phyloP scores from a whole-genome alignment of 2,888 invertebrate genomes.

The Tetragonisca angustula region DNA sequence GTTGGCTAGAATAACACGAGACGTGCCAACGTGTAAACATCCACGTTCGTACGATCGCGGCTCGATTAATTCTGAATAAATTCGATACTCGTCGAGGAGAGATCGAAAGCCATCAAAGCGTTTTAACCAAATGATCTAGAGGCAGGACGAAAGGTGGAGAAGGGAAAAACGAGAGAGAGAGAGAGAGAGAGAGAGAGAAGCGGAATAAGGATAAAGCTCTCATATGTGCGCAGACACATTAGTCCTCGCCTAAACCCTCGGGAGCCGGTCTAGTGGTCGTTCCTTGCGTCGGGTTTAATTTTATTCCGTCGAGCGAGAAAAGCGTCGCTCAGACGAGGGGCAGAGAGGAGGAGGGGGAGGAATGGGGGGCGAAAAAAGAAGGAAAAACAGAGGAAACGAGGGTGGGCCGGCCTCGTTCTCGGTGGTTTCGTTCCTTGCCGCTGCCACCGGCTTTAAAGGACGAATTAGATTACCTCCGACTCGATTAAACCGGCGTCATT shows the following conservation, averaged over 20 bases:
- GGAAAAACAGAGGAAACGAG: constrained; percentile 61
- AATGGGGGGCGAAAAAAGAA: constrained; percentile 22
- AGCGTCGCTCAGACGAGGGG: constrained; percentile 34
- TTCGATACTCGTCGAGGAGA: not conserved
- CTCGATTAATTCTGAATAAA: not conserved
- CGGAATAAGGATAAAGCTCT: constrained; percentile 36
- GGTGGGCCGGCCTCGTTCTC: constrained; percentile 56
- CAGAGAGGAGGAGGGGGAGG: no score
- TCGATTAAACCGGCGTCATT: constrained; percentile 72
- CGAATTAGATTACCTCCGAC: constrained; percentile 74
- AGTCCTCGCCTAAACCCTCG: constrained; percentile 38
- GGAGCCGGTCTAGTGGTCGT: constrained; percentile 36
- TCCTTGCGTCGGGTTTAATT: constrained; percentile 70
- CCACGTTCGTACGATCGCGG: not conserved
- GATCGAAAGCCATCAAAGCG: constrained; percentile 17
- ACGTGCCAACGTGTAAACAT: not conserved
- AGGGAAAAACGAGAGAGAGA: not conserved
- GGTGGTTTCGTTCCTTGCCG: constrained; percentile 69
- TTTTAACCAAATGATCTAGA: not conserved
- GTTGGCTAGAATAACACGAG: not conserved
- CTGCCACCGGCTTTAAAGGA: constrained; percentile 64
- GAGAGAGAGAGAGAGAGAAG: not conserved
- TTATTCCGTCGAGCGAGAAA: constrained; percentile 73
- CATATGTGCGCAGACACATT: constrained; percentile 50
- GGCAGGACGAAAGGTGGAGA: not conserved